Conservation (phyloP, 2,113 vertebrate genomes). For the Tinamus guttatus region DNA sequence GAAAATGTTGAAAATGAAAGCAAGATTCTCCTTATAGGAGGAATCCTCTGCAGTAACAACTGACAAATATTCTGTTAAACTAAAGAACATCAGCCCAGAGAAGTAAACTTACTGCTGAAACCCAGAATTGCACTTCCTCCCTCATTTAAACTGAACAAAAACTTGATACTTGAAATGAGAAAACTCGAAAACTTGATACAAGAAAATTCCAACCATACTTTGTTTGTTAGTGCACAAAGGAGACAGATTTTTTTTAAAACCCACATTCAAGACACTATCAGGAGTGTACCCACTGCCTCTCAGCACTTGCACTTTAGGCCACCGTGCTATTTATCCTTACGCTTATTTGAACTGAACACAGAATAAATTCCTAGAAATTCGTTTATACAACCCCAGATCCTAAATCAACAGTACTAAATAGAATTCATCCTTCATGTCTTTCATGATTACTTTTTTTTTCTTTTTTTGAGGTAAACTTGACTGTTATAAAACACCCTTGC, state of each 20-base stretch:
- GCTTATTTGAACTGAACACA: neutral
- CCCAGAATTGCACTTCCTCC: neutral
- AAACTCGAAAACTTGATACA: no score
- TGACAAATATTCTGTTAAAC: neutral
- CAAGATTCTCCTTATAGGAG: neutral
- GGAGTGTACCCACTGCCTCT: neutral
- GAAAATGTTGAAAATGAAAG: neutral
- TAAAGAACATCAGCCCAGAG: neutral
- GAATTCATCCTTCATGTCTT: neutral
- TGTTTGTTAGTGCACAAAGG: neutral
- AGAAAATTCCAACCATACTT: neutral
- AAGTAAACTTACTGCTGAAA: neutral
- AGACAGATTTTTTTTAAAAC: neutral
- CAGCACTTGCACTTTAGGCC: neutral
- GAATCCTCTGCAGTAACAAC: neutral
- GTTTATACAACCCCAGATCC: neutral
- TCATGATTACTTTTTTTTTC: neutral
- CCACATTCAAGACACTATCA: neutral
- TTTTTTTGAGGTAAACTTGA: neutral
- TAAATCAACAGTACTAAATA: neutral
- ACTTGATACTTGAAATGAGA: no score
- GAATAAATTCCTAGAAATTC: neutral
- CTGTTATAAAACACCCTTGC: neutral
- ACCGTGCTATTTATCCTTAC: neutral
- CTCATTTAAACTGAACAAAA: neutral